Evolutionary conservation across 2,797 vertebrate species (phyloP).

Genomic region (Champsocephalus esox): DNA sequence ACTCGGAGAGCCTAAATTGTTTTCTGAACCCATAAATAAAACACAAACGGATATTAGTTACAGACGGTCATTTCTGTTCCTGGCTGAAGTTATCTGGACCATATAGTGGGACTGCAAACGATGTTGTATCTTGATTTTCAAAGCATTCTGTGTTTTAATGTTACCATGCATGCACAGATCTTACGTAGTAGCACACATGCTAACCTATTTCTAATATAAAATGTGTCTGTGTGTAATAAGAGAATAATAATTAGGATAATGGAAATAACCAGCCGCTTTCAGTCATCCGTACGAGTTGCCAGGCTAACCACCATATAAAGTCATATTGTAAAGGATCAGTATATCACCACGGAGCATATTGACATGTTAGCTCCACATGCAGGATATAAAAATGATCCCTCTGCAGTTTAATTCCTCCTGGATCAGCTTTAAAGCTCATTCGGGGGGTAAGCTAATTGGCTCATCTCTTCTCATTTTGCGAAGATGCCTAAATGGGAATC

Average conservation of each 20-base stretch:
- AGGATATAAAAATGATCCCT: constrained; percentile 2
- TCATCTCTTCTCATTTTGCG: constrained; percentile 29
- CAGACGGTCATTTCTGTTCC: neutral
- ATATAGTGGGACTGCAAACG: neutral
- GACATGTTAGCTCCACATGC: neutral
- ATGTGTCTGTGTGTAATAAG: constrained; percentile 1
- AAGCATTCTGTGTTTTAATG: constrained; percentile 17
- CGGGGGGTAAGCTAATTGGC: constrained; percentile 35
- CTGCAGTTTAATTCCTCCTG: constrained; percentile 24
- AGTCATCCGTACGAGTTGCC: constrained; percentile 21
- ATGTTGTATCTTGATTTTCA: neutral
- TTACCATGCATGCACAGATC: neutral
- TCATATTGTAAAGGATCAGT: neutral
- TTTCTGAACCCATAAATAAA: constrained; percentile 1
- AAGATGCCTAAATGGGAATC: constrained; percentile 10
- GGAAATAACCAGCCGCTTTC: constrained; percentile 12
- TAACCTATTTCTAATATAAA: constrained; percentile 25
- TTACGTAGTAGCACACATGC: neutral
- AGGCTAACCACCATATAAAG: constrained; percentile 7
- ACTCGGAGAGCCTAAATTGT: constrained; percentile 9
- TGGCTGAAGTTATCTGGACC: neutral
- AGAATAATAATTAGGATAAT: constrained; percentile 15
- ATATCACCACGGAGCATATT: constrained; percentile 22
- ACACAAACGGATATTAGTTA: neutral
- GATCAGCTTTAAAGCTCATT: constrained; percentile 29